These are phyloP conservation scores for Neolamprologus sp. DNA, from an alignment of 2,113 vertebrate species.

Conservation along the genomic window DNA sequence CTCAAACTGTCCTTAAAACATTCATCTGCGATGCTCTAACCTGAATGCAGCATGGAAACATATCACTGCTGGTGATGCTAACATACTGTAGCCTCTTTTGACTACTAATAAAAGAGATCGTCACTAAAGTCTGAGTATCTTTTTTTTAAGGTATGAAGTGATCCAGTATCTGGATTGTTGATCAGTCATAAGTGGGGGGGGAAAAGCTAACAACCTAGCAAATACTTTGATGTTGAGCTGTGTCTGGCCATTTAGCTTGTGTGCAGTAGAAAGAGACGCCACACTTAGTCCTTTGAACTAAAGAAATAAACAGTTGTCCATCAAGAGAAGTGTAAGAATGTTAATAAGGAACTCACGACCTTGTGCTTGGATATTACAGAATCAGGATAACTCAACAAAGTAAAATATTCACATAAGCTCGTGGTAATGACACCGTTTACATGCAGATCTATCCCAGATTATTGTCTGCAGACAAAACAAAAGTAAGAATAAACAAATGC, in stretches of 20 bases:
- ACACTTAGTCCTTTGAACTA: neutral
- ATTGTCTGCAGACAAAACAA: neutral
- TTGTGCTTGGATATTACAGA: neutral
- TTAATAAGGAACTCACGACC: neutral
- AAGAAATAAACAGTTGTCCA: neutral
- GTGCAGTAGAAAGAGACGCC: neutral
- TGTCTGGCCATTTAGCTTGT: neutral
- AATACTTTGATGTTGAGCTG: neutral
- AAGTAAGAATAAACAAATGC: neutral
- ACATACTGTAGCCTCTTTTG: neutral
- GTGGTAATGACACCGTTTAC: neutral
- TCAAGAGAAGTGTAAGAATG: neutral
- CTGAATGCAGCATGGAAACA: neutral
- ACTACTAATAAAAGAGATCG: constrained; percentile 45
- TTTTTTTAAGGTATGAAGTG: neutral
- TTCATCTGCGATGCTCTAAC: no score
- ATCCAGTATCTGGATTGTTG: neutral
- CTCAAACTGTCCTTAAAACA: constrained; percentile 2
- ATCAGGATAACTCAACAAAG: neutral
- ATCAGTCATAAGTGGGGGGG: fast-evolving
- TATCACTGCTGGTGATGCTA: neutral
- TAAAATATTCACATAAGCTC: neutral
- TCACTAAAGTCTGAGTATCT: neutral
- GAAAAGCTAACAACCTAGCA: fast-evolving
- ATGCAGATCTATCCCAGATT: neutral